Percentiles rank a stretch among this genome's conserved stretches.
Conservation (phyloP, 2,888 invertebrate genomes). For the Acronicta leporina region DNA sequence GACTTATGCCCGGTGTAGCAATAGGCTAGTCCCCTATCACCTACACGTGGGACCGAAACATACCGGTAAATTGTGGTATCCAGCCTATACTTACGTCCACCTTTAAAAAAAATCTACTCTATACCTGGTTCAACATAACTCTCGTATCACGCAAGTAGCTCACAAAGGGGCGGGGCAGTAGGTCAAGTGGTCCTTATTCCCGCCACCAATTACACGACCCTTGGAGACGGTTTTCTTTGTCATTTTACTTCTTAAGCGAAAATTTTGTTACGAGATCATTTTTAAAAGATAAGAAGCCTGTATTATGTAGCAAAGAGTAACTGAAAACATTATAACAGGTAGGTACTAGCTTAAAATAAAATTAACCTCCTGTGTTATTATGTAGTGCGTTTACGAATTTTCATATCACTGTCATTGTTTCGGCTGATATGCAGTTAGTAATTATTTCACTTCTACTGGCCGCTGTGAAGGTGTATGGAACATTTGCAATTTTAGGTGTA, state of each 20-base stretch:
- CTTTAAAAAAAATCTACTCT: not conserved
- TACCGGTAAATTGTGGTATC: too few species aligned
- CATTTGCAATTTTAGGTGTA: conserved; percentile 59
- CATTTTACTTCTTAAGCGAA: conserved; percentile 28
- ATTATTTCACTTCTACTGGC: conserved; percentile 42
- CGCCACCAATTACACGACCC: conserved; percentile 48
- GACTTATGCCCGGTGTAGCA: too few species aligned
- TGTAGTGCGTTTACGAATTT: too few species aligned
- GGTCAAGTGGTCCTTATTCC: conserved; percentile 45
- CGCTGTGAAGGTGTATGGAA: conserved; percentile 59
- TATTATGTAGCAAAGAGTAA: not conserved
- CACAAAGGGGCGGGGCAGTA: conserved; percentile 41
- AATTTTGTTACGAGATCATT: conserved; percentile 16
- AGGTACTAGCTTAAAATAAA: too few species aligned
- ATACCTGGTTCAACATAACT: not conserved
- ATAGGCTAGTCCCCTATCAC: too few species aligned
- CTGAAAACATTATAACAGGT: not conserved
- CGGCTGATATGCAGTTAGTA: too few species aligned
- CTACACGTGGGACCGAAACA: too few species aligned
- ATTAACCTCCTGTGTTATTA: too few species aligned
- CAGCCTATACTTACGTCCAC: too few species aligned
- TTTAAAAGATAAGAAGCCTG: conserved; percentile 3
- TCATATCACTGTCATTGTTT: too few species aligned
- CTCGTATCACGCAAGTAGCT: conserved; percentile 15
- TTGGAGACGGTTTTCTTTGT: conserved; percentile 36